Evolutionary conservation across 30 jellyfish, hydroid and myxozoan genomes (phyloP), one percentile per base, ranked within the genome.

Genomic region (Aurelia aurita complex sp. Pacific): DNA sequence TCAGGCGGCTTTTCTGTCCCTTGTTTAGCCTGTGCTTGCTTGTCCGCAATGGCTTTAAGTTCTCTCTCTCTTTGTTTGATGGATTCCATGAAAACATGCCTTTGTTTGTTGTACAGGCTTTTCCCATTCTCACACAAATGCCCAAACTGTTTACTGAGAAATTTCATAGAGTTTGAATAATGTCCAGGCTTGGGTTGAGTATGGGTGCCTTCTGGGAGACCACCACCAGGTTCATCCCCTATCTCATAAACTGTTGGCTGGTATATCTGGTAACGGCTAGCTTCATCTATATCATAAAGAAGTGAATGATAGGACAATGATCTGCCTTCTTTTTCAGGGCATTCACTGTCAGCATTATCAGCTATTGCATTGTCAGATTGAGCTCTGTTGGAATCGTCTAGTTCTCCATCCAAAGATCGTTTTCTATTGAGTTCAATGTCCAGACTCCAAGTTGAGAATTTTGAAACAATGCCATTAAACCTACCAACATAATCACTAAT

Each of bases 231-330:
- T 55, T 91, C 93, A 51, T 85, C 93, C 59, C 73, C 96, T 52
- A 93, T 81, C 19, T 93, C 98, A 75, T 82, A 88, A 19, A 93
- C 98, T 2, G 98, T 93, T 65, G 98, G 98, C 38, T 93, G 98
- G 76, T 93, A 93, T 55, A 93, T 93, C 62, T 83, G 97, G 67
- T 88, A 93, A 16, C 85, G 74, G 64, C 96, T 73, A 15, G 98
- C 98, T 34, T 77, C 95, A 53, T 93, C 97, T 14, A 80, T 59
- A 71, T 93, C 98, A 79, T 93, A 93, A 12, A 93, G 94, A 66
- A 93, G 78, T 4, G 97, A 76, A 66, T 93, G 98, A 67, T 93
- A 93, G 5, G 96, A 79, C 33, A 95, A 29, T 7, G 97, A 90
- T 54, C 92, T 82, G 68, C 70, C 85, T 36, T 51, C 80, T 16